Percentiles rank a stretch among this genome's conserved stretches.
These are phyloP conservation scores for Tetrao urogallus DNA, from an alignment of 2,113 vertebrate species.

Conservation along the genomic window DNA sequence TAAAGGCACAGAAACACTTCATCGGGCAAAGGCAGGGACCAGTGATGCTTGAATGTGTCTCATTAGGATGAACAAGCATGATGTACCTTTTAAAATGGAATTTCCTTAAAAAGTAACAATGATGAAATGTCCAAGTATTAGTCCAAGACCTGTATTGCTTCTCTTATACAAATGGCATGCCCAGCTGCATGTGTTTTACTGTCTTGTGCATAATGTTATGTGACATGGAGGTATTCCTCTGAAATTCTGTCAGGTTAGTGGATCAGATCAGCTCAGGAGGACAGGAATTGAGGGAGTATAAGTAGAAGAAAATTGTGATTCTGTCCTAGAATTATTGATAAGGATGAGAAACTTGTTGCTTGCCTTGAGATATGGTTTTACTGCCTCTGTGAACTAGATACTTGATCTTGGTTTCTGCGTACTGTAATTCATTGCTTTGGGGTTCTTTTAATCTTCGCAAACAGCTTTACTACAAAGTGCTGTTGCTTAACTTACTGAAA, in stretches of 20 bases:
- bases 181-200: background rate
- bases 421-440: fast-evolving
- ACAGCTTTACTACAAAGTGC: background rate
- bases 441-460: background rate
- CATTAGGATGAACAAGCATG: background rate
- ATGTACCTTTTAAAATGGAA: background rate
- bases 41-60: background rate
- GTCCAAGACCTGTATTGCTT: background rate
- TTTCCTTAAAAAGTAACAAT: background rate
- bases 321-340: background rate
- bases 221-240: background rate
- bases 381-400: background rate
- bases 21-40: background rate
- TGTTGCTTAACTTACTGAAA: background rate
- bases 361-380: background rate
- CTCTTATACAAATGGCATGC: background rate
- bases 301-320: background rate
- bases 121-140: background rate
- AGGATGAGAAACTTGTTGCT: background rate
- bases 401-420: background rate
- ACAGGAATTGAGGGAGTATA: background rate
- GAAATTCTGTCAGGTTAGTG: background rate
- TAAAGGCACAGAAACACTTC: background rate
- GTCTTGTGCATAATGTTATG: background rate
- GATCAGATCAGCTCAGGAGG: background rate